Base-by-base conservation (phyloP, 2,888 invertebrate genomes). In the Scrobipalpa atriplicella region DNA sequence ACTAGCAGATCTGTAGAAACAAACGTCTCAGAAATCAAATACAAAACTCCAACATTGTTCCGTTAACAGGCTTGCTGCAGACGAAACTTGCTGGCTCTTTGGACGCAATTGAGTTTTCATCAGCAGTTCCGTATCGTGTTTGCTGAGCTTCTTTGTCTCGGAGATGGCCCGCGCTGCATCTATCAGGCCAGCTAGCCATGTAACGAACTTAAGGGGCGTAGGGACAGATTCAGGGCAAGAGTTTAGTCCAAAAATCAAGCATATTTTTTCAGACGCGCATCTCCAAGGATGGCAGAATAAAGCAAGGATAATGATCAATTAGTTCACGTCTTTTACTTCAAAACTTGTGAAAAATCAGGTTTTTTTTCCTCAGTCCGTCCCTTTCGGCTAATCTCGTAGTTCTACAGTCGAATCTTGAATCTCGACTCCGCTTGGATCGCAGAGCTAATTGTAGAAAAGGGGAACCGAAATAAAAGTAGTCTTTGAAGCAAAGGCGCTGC, bases 401-500 rank as follows among this genome's bases (percentile, higher is more conserved):
- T 85, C 79, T 77, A 74, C 75, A 84, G 81, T 63, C 63, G 29
- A 63, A 52, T 63, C 63, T 52, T 63, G 52, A 63, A 63, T 87
- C 86, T 83, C 80, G 77, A 75, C 80, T 80, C 78, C 80, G 79
- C 84, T 85, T 79, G 77, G 82, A 86, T 85, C 85, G 83, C 77
- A 73, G 75, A 82, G 85, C 90, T 92, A 92, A 92, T 92, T 92
- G 91, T 89, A 84, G 83, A 78, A 87, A 87, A 86, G 87, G 82
- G 85, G 85, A 84, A 90, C 89, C 83, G 88, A 85, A 90, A 63
- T 63, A 63, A 63, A 63, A 63, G 56, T 60, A 52, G 86, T 86
- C 91, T 91, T 90, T 90, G 90, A 89, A 84, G 86, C 86, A 84
- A 85, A 85, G 88, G 84, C 81, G 83, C 82, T 80, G 85, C 84